These are phyloP conservation scores for Neolamprologus ventralis DNA, from an alignment of 2,113 vertebrate genomes.

Conservation along the genomic window DNA sequence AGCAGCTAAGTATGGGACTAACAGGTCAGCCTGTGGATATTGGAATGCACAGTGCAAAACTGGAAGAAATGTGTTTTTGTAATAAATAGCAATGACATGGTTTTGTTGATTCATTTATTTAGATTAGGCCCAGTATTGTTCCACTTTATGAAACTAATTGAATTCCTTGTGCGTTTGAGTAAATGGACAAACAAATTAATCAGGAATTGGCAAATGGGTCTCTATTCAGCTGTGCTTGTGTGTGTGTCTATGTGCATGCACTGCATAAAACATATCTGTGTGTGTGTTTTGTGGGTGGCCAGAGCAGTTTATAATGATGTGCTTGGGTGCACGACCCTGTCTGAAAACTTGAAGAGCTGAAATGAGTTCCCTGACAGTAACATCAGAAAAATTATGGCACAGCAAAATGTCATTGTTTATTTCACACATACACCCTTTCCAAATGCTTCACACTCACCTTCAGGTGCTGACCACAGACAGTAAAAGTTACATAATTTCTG, in stretches of 20 bases:
- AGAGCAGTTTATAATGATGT: slow-evolving; percentile 3
- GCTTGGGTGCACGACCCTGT: neutral
- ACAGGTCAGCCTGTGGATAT: slow-evolving; percentile 30
- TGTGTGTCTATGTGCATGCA: neutral
- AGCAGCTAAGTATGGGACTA: neutral
- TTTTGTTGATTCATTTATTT: slow-evolving; percentile 65
- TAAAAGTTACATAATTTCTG: neutral
- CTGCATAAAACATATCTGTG: neutral
- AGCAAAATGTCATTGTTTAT: neutral
- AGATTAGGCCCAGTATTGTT: slow-evolving; percentile 60
- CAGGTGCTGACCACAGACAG: neutral
- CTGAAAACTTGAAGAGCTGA: neutral
- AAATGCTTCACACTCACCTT: neutral
- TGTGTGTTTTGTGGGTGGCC: neutral
- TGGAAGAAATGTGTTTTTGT: slow-evolving; percentile 45
- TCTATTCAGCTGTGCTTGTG: slow-evolving; percentile 21
- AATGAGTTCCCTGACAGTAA: neutral
- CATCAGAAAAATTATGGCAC: neutral
- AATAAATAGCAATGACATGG: slow-evolving; percentile 59
- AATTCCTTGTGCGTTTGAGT: slow-evolving; percentile 53
- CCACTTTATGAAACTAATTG: slow-evolving; percentile 64
- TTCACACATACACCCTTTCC: neutral
- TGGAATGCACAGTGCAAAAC: slow-evolving; percentile 30
- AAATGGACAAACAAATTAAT: slow-evolving; percentile 62
- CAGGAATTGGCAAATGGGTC: slow-evolving; percentile 47